phyloP scores from a whole-genome alignment of 2,888 invertebrate species.

The Melinaea menophilus region DNA sequence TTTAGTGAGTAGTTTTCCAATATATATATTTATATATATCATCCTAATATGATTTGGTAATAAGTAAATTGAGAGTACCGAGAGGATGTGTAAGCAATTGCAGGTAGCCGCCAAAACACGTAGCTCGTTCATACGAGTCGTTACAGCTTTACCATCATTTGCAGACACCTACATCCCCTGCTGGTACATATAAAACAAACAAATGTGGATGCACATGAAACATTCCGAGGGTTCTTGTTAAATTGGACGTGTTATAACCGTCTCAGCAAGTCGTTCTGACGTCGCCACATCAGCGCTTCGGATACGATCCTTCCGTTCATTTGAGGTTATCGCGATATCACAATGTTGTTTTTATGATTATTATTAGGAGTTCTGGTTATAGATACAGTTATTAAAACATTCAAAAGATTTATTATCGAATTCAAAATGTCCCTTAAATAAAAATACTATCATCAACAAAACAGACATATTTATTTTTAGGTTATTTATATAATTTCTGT shows the following conservation, averaged over 20 bases:
- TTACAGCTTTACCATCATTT: constrained; percentile 51
- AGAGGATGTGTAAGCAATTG: constrained; percentile 60
- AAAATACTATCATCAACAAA: constrained; percentile 7
- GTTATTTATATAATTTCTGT: constrained; percentile 54
- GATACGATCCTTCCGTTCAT: constrained; percentile 55
- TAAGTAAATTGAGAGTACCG: constrained; percentile 34
- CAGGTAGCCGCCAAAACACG: constrained; percentile 69
- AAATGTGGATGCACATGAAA: constrained; percentile 32
- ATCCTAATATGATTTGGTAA: constrained; percentile 3
- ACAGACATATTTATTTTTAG: constrained; percentile 40
- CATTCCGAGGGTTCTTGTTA: constrained; percentile 45
- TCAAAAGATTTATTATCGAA: background rate
- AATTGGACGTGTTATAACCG: constrained; percentile 55
- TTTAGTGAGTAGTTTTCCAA: background rate
- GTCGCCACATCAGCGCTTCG: constrained; percentile 68
- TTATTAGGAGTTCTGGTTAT: constrained; percentile 11
- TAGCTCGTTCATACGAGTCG: constrained; percentile 66
- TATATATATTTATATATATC: background rate
- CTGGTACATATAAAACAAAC: constrained; percentile 31
- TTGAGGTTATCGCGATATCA: constrained; percentile 49
- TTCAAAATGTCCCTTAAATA: background rate
- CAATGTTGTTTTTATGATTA: constrained; percentile 42
- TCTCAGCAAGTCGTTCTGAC: constrained; percentile 61
- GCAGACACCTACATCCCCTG: constrained; percentile 42
- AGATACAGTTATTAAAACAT: background rate